Percentiles rank a stretch among this genome's conserved stretches.
phyloP scores from a whole-genome alignment of 2,797 vertebrate genomes.

The Poecilia picta region DNA sequence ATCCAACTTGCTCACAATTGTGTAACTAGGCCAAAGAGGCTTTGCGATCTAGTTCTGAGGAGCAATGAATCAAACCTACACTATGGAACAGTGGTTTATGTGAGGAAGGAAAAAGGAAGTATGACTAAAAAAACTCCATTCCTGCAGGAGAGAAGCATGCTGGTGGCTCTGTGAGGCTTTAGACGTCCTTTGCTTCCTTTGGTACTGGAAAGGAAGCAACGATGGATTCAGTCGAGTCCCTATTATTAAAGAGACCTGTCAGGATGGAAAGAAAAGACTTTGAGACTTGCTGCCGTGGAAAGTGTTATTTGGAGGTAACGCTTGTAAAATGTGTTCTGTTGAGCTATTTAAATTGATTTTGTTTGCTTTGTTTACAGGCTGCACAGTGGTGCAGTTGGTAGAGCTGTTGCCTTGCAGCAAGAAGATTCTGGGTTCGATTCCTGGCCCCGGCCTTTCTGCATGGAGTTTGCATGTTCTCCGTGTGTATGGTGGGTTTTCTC shows the following conservation, averaged over 20 bases:
- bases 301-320: background rate
- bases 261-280: background rate
- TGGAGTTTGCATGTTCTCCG: no score
- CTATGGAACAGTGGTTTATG: background rate
- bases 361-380: background rate
- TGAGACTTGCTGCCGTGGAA: background rate
- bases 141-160: background rate
- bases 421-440: no score
- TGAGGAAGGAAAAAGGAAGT: background rate
- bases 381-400: no score
- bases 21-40: background rate
- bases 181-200: background rate
- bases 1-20: background rate
- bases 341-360: background rate
- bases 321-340: background rate
- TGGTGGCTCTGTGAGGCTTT: background rate
- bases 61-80: background rate
- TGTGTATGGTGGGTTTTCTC: no score
- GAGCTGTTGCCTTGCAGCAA: no score
- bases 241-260: background rate
- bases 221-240: background rate
- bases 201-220: background rate
- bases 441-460: no score
- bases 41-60: background rate
- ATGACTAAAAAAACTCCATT: background rate